A percentile compares a stretch with the other conserved stretches of the same genome.
phyloP scores from a whole-genome alignment of 2,797 vertebrate genomes.

The Tamandua tetradactyla region DNA sequence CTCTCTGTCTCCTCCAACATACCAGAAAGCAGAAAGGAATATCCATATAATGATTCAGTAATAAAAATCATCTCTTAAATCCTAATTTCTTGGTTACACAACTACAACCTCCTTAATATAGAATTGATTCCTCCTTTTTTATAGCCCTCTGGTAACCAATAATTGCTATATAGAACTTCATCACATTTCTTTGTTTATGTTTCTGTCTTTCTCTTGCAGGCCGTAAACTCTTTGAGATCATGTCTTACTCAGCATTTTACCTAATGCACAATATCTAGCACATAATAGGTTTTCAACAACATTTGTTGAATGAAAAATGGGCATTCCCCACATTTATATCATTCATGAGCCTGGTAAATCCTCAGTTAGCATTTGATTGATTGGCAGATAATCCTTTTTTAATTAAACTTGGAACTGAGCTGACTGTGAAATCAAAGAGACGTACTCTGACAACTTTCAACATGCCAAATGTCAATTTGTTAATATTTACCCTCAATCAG shows the following conservation, averaged over 20 bases:
- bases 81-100: too few relatives aligned
- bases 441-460: background rate
- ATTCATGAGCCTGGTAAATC: background rate
- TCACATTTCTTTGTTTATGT: background rate
- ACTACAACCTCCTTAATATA: background rate
- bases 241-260: background rate
- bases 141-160: background rate
- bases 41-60: too few relatives aligned
- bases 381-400: background rate
- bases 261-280: background rate
- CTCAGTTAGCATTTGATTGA: background rate
- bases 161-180: background rate
- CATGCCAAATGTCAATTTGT: background rate
- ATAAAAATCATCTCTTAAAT: too few relatives aligned
- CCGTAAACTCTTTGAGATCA: background rate
- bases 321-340: background rate
- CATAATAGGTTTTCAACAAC: background rate
- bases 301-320: background rate
- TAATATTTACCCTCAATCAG: background rate
- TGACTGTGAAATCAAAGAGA: background rate
- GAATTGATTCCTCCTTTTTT: background rate
- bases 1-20: too few relatives aligned
- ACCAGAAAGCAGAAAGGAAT: too few relatives aligned
- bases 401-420: background rate
- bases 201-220: background rate